These are phyloP conservation scores for Cephus nigrinus DNA, from an alignment of 2,888 invertebrate genomes.

Conservation along the genomic window DNA sequence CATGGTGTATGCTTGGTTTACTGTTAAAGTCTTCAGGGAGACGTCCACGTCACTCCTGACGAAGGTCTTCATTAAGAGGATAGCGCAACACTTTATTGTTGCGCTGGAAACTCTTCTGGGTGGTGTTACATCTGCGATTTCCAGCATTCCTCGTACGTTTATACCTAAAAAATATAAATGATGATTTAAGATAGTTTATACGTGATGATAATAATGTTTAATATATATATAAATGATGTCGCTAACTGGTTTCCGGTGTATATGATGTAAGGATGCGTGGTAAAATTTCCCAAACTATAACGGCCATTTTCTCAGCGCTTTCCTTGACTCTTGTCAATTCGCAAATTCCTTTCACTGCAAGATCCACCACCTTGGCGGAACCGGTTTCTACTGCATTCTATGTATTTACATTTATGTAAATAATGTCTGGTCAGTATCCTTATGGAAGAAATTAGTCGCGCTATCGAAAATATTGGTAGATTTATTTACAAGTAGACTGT, in stretches of 20 bases:
- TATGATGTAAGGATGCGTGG: constrained; percentile 31
- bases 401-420: background rate
- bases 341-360: constrained; percentile 33
- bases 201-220: background rate
- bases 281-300: constrained; percentile 35
- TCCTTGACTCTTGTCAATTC: constrained; percentile 22
- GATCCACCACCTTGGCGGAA: constrained; percentile 3
- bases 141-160: constrained; percentile 7
- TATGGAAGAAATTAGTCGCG: background rate
- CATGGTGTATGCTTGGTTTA: constrained; percentile 33
- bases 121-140: constrained; percentile 7
- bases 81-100: constrained; percentile 6
- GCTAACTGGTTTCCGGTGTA: background rate
- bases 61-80: constrained; percentile 29
- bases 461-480: background rate
- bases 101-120: constrained; percentile 7
- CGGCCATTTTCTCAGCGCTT: constrained; percentile 23
- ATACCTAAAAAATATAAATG: constrained; percentile 2
- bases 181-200: background rate
- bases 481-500: constrained; percentile 30
- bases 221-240: background rate
- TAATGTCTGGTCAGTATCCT: background rate
- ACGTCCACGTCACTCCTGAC: constrained; percentile 23
- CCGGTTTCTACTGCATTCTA: constrained; percentile 14
- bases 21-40: constrained; percentile 26